These are phyloP conservation scores for Trichomycterus rosablanca DNA, from an alignment of 2,113 vertebrate species.

Conservation along the genomic window DNA sequence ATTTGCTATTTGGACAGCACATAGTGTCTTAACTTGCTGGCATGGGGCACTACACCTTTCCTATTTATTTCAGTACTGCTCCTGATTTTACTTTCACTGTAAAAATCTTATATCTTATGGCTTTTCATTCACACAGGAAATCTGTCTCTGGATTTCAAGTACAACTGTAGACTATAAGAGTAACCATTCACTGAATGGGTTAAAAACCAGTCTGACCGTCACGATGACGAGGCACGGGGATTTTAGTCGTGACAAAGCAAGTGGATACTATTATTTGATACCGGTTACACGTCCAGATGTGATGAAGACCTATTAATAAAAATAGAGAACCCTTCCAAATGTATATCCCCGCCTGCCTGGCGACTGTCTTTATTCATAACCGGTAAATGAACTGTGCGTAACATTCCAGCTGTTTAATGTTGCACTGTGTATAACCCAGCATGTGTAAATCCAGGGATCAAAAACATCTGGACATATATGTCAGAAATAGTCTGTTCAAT, in stretches of 20 bases:
- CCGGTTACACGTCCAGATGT: background rate
- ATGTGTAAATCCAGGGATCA: no score
- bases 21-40: background rate
- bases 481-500: no score
- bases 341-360: background rate
- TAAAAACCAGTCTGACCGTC: conserved; percentile 32
- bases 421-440: no score
- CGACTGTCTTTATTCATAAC: conserved; percentile 9
- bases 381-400: background rate
- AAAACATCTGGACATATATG: no score
- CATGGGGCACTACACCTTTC: background rate
- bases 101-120: no score
- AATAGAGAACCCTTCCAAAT: background rate
- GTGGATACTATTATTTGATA: conserved; percentile 23
- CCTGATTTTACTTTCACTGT: no score
- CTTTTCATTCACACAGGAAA: no score
- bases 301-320: background rate
- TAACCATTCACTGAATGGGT: conserved; percentile 34
- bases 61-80: background rate
- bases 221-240: conserved; percentile 46
- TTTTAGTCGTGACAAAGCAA: conserved; percentile 45
- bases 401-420: no score
- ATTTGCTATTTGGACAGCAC: no score
- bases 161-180: no score
- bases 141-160: no score